Evolutionary conservation across 2,113 vertebrate species (phyloP).

Genomic region (Eudyptes chrysolophus): DNA sequence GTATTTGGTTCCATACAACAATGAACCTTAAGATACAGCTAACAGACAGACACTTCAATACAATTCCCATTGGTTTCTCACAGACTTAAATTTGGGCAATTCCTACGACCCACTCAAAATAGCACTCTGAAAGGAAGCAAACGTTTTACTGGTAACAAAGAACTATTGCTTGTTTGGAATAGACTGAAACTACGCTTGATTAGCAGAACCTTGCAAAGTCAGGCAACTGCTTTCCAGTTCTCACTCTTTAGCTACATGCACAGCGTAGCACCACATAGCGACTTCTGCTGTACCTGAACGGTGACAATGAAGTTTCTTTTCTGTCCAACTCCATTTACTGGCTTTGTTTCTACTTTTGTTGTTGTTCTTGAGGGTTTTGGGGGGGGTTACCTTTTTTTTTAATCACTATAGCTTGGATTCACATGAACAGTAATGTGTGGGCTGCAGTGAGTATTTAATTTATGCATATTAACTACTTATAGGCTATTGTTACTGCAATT

Average conservation of each 20-base stretch:
- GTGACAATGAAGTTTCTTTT: not conserved
- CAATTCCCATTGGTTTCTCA: not conserved
- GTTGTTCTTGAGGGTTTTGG: not conserved
- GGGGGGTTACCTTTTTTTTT: not conserved
- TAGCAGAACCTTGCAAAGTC: not conserved
- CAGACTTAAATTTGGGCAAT: not conserved
- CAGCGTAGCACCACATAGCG: accelerated
- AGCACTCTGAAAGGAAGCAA: not conserved
- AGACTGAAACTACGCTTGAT: not conserved
- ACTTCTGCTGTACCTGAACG: not conserved
- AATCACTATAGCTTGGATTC: not conserved
- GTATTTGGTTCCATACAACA: not conserved
- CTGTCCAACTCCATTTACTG: not conserved
- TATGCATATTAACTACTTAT: not conserved
- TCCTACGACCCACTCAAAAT: not conserved
- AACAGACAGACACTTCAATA: not conserved
- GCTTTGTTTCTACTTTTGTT: not conserved
- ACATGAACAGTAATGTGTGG: not conserved
- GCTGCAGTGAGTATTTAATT: not conserved
- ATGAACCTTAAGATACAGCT: not conserved
- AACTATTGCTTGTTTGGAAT: not conserved
- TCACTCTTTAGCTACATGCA: not conserved
- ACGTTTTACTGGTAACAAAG: not conserved
- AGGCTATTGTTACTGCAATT: not conserved
- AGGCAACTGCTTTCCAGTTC: not conserved